phyloP scores from a whole-genome alignment of 2,113 vertebrate genomes.

The Paramisgurnus dabryanus region DNA sequence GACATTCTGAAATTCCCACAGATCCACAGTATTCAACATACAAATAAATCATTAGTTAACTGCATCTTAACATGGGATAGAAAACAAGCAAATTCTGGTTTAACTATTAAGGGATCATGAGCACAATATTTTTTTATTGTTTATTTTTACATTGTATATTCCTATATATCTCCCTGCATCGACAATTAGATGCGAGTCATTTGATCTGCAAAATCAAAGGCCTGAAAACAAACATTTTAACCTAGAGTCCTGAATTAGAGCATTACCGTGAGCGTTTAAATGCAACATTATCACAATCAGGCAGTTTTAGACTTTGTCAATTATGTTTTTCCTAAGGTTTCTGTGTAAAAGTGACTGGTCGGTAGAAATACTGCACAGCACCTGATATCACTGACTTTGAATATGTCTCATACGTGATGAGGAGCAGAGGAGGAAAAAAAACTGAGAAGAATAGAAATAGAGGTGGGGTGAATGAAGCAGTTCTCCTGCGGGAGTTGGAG shows the following conservation, averaged over 20 bases:
- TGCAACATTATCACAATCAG: not conserved
- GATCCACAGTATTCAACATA: too few relatives aligned
- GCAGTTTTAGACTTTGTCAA: too few relatives aligned
- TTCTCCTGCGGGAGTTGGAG: slow-evolving; percentile 37
- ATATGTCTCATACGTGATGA: not conserved
- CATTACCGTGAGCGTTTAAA: not conserved
- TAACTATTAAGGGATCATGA: too few relatives aligned
- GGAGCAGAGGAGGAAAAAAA: not conserved
- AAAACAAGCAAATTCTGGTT: too few relatives aligned
- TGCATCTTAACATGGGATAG: too few relatives aligned
- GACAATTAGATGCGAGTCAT: too few relatives aligned
- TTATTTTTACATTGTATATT: too few relatives aligned
- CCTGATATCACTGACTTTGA: not conserved
- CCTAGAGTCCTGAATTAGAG: not conserved
- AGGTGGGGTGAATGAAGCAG: slow-evolving; percentile 66
- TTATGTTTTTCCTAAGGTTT: not conserved
- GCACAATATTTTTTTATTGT: too few relatives aligned
- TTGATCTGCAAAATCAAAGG: not conserved
- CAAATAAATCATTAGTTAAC: too few relatives aligned
- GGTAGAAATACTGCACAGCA: not conserved
- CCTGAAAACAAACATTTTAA: not conserved
- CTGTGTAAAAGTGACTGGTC: not conserved
- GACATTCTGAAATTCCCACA: too few relatives aligned
- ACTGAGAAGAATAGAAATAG: not conserved
- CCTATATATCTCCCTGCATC: too few relatives aligned